A percentile compares a stretch with the other conserved stretches of the same genome.
These are phyloP conservation scores for Megathymus violae DNA, from an alignment of 1,140 invertebrate genomes.

Conservation along the genomic window DNA sequence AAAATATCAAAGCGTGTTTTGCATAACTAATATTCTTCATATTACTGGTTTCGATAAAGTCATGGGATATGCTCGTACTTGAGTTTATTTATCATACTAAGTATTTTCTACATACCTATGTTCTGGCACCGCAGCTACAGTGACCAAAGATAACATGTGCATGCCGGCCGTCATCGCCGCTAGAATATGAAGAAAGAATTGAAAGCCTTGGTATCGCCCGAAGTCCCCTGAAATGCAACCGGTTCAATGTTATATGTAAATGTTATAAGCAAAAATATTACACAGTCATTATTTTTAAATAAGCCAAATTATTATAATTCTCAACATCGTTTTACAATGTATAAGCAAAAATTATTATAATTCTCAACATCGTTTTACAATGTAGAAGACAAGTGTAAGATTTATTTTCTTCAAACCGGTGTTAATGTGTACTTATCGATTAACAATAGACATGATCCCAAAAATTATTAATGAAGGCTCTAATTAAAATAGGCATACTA, in stretches of 20 bases:
- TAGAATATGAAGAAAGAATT: slow-evolving; percentile 90
- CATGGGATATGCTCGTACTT: no score
- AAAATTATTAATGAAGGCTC: no score
- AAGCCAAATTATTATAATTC: background rate
- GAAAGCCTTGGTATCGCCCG: slow-evolving; percentile 90
- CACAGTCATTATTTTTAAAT: background rate
- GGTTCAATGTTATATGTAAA: slow-evolving; percentile 18
- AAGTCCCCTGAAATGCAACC: slow-evolving; percentile 87
- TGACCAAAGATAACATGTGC: slow-evolving; percentile 91
- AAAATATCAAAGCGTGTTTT: no score
- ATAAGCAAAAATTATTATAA: background rate
- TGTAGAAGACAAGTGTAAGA: no score
- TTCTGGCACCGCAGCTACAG: slow-evolving; percentile 90
- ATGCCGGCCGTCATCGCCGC: slow-evolving; percentile 90
- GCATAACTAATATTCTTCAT: no score
- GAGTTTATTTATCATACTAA: no score
- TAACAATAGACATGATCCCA: no score
- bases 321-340: background rate
- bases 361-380: background rate
- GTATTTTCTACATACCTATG: slow-evolving; percentile 84
- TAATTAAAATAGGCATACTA: no score
- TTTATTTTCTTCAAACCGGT: no score
- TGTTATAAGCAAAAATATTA: background rate
- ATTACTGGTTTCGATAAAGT: no score
- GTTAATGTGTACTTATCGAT: no score